Conservation (phyloP, 2,888 invertebrate genomes). For the Axea sp. region DNA sequence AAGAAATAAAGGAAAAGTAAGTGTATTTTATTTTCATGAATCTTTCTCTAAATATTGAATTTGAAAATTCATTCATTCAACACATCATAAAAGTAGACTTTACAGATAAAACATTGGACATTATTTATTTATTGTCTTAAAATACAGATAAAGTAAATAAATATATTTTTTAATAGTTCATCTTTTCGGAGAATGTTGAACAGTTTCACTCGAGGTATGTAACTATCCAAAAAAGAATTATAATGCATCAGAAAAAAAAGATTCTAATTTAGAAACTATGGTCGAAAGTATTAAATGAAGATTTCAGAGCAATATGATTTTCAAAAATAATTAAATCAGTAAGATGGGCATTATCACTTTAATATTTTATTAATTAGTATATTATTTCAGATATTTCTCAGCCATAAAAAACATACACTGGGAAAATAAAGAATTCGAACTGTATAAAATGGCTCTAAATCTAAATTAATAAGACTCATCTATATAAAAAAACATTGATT, state of each 20-base stretch:
- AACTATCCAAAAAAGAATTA: not conserved
- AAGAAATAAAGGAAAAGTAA: slow-evolving; percentile 84
- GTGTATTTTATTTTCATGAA: slow-evolving; percentile 63
- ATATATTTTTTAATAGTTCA: slow-evolving; percentile 69
- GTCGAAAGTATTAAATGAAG: too few relatives aligned
- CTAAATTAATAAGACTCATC: too few relatives aligned
- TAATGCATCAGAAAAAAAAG: not conserved
- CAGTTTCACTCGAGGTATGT: slow-evolving; percentile 65
- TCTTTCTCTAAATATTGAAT: too few relatives aligned
- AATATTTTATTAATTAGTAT: too few relatives aligned
- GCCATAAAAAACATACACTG: slow-evolving; percentile 81
- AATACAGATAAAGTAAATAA: slow-evolving; percentile 3
- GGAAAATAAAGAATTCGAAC: slow-evolving; percentile 84
- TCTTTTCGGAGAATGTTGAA: slow-evolving; percentile 70
- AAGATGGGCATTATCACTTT: too few relatives aligned
- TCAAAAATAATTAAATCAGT: too few relatives aligned
- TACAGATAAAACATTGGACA: slow-evolving; percentile 15
- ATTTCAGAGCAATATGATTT: too few relatives aligned
- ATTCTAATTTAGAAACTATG: not conserved
- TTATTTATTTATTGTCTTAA: slow-evolving; percentile 15
- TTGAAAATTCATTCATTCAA: too few relatives aligned
- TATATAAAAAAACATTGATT: too few relatives aligned
- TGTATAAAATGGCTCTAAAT: too few relatives aligned
- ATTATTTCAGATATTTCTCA: slow-evolving; percentile 79
- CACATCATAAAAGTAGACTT: not conserved